These are phyloP conservation scores for Lepidochitona cinerea DNA, from an alignment of 2,888 invertebrate genomes.

Conservation along the genomic window DNA sequence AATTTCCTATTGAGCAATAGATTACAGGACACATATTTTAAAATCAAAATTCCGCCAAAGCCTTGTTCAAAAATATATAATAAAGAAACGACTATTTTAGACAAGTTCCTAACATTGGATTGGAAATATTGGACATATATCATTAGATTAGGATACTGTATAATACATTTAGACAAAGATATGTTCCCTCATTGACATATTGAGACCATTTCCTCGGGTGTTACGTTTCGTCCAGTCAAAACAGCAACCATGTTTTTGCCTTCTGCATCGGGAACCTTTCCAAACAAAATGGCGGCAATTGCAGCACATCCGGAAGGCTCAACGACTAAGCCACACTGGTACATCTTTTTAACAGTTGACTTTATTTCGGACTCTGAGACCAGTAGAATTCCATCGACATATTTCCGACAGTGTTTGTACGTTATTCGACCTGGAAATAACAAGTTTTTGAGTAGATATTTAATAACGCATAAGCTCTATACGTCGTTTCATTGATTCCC, in stretches of 20 bases:
- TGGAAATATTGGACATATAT: no score
- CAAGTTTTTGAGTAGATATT: no score
- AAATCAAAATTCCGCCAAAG: no score
- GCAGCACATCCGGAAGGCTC: conserved; percentile 68
- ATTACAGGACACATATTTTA: no score
- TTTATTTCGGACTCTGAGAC: conserved; percentile 65
- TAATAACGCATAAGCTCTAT: no score
- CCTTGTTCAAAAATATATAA: no score
- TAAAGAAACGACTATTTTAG: no score
- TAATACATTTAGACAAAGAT: no score
- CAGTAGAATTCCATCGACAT: conserved; percentile 61
- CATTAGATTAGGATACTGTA: no score
- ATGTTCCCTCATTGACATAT: neutral
- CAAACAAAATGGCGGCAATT: conserved; percentile 55
- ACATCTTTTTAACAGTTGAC: conserved; percentile 48
- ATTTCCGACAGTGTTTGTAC: conserved; percentile 52
- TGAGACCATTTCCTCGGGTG: conserved; percentile 43
- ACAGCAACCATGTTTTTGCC: conserved; percentile 63
- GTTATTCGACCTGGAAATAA: conserved; percentile 49
- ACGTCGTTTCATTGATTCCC: no score
- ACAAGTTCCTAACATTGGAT: no score
- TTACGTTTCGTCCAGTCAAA: conserved; percentile 65
- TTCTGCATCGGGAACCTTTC: conserved; percentile 53
- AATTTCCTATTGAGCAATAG: no score
- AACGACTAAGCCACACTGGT: conserved; percentile 56